Base-by-base conservation (phyloP, 2,797 vertebrate species). In the Hybognathus amarus region DNA sequence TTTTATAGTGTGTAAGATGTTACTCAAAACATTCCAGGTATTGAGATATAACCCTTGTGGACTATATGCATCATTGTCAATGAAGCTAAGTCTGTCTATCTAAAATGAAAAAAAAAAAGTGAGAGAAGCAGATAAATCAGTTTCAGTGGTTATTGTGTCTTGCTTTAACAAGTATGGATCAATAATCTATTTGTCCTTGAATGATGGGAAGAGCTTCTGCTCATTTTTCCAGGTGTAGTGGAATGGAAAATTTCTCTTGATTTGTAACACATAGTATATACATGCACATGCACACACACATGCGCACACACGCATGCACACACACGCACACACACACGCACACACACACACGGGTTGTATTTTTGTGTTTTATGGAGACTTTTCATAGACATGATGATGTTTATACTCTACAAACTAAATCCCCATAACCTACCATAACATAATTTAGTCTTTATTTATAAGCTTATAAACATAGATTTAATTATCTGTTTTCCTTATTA, bases 81-180 rank as follows among this genome's bases (percentile, higher is more conserved):
- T 6, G 64, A 67, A 0, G 17, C 42, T 33, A 50, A 5, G n/a
- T 33, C 18, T 20, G 33, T 10, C 9, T 6, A 33, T 52, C 47
- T 74, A 36, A 74, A 74, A 61, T 11, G 1, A 15, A 77, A 61
- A 17, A n/a, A 59, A 13, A 66, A 17, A 75, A n/a, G n/a, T n/a
- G 30, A 24, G 66, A 45, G 45, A 80, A 27, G 52, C 54, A 18
- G 42, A 79, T 69, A 80, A 79, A 84, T 88, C 36, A 47, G 1
- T 30, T 83, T 77, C 66, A 47, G 73, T 1, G 24, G 50, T 45
- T 83, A 27, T 59, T 69, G 22, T 42, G 12, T 5, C 73, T 82
- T 47, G 47, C 52, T 73, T 82, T 42, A 82, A 73, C 66, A 50
- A 36, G 18, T 13, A 36, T 38, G 70, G 69, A 82, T 82, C 42